phyloP scores from a whole-genome alignment of 2,797 vertebrate species.

The Microchirus variegatus region DNA sequence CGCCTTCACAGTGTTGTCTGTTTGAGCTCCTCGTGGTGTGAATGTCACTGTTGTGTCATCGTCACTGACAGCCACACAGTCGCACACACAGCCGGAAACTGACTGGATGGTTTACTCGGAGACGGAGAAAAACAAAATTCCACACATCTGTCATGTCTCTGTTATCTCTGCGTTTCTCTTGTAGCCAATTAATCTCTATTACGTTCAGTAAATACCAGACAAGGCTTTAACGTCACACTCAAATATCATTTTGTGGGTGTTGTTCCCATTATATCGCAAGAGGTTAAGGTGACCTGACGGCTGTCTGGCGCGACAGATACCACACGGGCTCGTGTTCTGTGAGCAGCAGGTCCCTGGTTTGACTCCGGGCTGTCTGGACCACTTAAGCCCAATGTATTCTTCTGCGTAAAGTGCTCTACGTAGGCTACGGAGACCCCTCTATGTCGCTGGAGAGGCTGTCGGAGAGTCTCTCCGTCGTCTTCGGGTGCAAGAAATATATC shows the following conservation, averaged over 20 bases:
- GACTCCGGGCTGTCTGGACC: background rate
- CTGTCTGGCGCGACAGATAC: background rate
- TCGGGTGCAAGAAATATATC: no score
- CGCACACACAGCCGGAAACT: no score
- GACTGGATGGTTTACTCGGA: conserved; percentile 7
- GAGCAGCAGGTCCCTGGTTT: background rate
- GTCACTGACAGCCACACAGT: no score
- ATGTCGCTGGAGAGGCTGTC: no score
- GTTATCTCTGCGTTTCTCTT: conserved; percentile 17
- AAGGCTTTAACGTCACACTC: background rate
- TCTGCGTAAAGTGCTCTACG: no score
- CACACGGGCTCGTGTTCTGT: background rate
- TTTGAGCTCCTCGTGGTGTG: conserved; percentile 21
- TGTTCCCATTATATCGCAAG: background rate
- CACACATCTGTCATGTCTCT: conserved; percentile 30
- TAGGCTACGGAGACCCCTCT: no score
- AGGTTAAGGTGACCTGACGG: background rate
- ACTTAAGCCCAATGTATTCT: no score
- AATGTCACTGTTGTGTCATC: conserved; percentile 36
- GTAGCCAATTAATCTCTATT: conserved; percentile 4
- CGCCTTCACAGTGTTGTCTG: conserved; percentile 15
- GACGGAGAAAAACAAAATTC: conserved; percentile 39
- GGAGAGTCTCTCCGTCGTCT: no score
- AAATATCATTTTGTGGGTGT: background rate
- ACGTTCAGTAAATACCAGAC: background rate